Base-by-base conservation (phyloP, 2,797 vertebrate genomes). In the Pteronotus mesoamericanus region DNA sequence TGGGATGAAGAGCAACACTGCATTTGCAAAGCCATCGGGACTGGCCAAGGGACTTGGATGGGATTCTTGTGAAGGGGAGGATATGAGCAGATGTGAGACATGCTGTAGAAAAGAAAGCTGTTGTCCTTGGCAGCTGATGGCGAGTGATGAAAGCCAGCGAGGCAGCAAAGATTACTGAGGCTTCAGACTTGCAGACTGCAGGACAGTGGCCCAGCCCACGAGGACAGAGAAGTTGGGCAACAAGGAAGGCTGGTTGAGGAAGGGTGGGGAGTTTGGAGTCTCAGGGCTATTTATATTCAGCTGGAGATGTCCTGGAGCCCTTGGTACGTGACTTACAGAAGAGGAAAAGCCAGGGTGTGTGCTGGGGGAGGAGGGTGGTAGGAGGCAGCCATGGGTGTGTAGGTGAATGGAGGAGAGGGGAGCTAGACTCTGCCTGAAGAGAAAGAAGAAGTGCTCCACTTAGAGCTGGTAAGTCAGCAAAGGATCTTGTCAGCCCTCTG, bases 191-290 rank as follows among this genome's bases (percentile, higher is more conserved):
- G 71, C 66, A n/a, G 80, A 46, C 93, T 77, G 42, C 42, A 68
- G 93, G 82, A 37, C 86, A 68, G 24, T 9, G 68, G 48, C 68
- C 89, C 51, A 68, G 53, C 83, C 86, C 69, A 48, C 29, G 9
- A 32, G 68, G 42, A 95, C 11, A 16, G 74, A 71, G 86, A 92
- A 95, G 93, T 83, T 96, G 89, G 77, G 95, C 91, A 96, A 97
- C 61, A 79, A 72, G 55, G 79, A 82, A 82, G 44, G 53, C 89
- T 55, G 89, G 22, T n/a, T 26, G 48, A 96, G 86, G 59, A 83
- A 94, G 89, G 86, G 83, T 44, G 89, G 92, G 55, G 96, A 95
- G 91, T 32, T 6, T 91, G 95, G 86, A 88, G 92, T 95, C 95
- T 89, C 89, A 32, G 48, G 59, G 90, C 94, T 96, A 59, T 96